A percentile compares a stretch with the other conserved stretches of the same genome.
These are phyloP conservation scores for Cephus spinipes DNA, from an alignment of 2,888 invertebrate genomes.

Conservation along the genomic window DNA sequence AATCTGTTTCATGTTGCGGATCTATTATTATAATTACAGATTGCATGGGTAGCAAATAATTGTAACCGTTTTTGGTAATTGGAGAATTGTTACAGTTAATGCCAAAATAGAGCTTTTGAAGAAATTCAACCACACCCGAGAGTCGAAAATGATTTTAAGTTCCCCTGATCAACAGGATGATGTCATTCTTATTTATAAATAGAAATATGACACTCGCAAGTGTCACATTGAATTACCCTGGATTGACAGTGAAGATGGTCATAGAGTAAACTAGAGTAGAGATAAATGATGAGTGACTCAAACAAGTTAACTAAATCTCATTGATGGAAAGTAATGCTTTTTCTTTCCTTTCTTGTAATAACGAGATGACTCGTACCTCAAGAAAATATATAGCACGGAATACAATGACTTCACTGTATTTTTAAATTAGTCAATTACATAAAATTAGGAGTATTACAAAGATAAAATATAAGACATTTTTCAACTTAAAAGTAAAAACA, in stretches of 20 bases:
- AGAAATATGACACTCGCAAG: slow-evolving; percentile 28
- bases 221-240: slow-evolving; percentile 7
- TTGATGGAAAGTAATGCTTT: background rate
- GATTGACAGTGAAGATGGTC: background rate
- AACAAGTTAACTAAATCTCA: background rate
- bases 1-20: background rate
- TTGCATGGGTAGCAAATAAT: background rate
- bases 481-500: background rate
- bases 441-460: background rate
- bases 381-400: background rate
- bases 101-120: background rate
- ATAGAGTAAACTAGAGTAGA: background rate
- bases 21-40: background rate
- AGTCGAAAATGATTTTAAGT: slow-evolving; percentile 33
- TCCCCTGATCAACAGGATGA: slow-evolving; percentile 34
- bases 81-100: background rate
- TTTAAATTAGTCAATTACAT: background rate
- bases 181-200: slow-evolving; percentile 49
- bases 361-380: background rate
- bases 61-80: slow-evolving; percentile 36
- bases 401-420: background rate
- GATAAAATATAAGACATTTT: background rate
- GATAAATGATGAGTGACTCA: background rate
- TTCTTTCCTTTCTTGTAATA: background rate
- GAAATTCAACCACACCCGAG: background rate